Base-by-base conservation (phyloP, 2,113 vertebrate genomes). In the Scortum barcoo region DNA sequence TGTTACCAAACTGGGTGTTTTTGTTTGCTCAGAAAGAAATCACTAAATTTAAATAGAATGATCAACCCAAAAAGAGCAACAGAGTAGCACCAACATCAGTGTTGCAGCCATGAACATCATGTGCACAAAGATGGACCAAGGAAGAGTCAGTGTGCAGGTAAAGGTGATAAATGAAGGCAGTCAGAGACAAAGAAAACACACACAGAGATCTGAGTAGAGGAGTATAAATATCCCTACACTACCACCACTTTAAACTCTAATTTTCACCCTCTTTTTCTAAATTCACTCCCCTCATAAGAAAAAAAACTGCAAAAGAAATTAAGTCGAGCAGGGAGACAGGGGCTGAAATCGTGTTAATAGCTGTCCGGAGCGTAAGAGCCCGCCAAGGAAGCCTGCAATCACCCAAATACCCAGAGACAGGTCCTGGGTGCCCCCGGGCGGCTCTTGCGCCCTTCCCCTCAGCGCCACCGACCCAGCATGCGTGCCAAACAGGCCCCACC, bases 321-420 rank as follows among this genome's bases (percentile, higher is more conserved):
- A 95, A 93, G 92, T 91, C 79, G 88, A 93, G 72, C 80, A 82
- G 86, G 84, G 86, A 76, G 95, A 96, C 95, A 96, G 95, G 90
- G 92, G 87, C 90, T 93, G 94, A 95, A 97, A 97, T 96, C 93
- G 94, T 91, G 94, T 96, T 97, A 97, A 97, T 96, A 96, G 94
- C 94, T 85, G 88, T 91, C 94, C 91, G 86, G 89, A 90, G 78
- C 80, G 78, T 91, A 88, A 84, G 89, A 91, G 81, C 67, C 72
- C 80, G 92, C 90, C 87, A 91, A 89, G 91, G 79, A 83, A 88
- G 91, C 76, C 71, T 90, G 78, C 93, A 91, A 92, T 94, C 92
- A 95, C 91, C 91, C 95, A 95, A 95, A 96, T 95, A 91, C 63
- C 92, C 93, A 81, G 6, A 67, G 95, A 96, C 95, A 96, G 96